phyloP scores from a whole-genome alignment of 2,797 vertebrate genomes.

The Distichodus sexfasciatus region DNA sequence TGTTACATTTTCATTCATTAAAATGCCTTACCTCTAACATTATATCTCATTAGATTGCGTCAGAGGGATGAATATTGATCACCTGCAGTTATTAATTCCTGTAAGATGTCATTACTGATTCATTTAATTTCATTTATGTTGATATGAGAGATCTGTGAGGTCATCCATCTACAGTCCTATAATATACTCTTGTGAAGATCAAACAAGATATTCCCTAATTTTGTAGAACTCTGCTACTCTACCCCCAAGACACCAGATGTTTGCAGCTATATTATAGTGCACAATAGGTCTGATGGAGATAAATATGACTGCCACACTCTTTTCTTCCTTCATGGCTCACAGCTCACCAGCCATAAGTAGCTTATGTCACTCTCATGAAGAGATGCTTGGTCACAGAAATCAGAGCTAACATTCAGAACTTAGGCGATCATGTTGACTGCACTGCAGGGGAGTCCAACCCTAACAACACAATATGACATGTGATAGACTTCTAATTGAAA shows the following conservation, averaged over 20 bases:
- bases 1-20: no score
- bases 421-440: slow-evolving; percentile 9
- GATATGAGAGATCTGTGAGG: slow-evolving; percentile 3
- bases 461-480: not conserved
- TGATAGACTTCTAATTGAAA: slow-evolving; percentile 10
- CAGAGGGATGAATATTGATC: no score
- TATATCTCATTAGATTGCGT: no score
- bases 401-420: slow-evolving; percentile 23
- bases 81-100: no score
- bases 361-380: slow-evolving; percentile 39
- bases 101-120: no score
- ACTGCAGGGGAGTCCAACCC: slow-evolving; percentile 9
- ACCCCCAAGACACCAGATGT: not conserved
- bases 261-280: not conserved
- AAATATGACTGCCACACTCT: slow-evolving; percentile 3
- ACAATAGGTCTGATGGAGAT: slow-evolving; percentile 17
- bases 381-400: slow-evolving; percentile 35
- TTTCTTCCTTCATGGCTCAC: not conserved
- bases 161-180: slow-evolving; percentile 3
- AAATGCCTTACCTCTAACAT: no score
- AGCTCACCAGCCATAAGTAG: slow-evolving; percentile 28
- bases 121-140: no score
- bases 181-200: not conserved
- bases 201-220: not conserved
- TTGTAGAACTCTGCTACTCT: not conserved